Conservation (phyloP, 2,113 vertebrate genomes). For the Nibea albiflora region DNA sequence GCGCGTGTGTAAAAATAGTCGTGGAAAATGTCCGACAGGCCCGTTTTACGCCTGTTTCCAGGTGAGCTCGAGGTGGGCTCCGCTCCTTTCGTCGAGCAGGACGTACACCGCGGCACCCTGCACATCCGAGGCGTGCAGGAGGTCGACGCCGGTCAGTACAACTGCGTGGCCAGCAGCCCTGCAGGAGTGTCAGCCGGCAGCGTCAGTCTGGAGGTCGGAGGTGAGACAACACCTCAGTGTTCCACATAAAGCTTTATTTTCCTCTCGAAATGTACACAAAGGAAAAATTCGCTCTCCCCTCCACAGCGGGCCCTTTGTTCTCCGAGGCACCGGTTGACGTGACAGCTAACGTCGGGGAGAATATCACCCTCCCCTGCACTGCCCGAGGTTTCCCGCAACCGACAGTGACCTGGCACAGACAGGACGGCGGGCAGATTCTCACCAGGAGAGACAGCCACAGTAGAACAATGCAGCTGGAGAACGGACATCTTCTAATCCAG, state of each 20-base stretch:
- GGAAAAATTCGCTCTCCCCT: constrained; percentile 25
- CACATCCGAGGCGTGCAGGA: constrained; percentile 83
- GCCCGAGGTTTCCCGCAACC: constrained; percentile 85
- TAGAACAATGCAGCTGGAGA: constrained; percentile 71
- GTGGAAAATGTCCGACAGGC: not conserved
- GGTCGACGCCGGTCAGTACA: constrained; percentile 87
- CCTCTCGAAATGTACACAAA: constrained; percentile 22
- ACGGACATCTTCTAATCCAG: constrained; percentile 86
- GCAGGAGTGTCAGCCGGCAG: constrained; percentile 77
- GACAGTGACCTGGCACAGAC: constrained; percentile 83
- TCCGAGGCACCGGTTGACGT: constrained; percentile 79
- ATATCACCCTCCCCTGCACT: constrained; percentile 82
- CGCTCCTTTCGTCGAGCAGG: constrained; percentile 77
- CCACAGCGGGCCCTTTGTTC: constrained; percentile 87
- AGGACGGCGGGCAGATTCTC: constrained; percentile 78
- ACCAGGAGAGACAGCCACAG: constrained; percentile 32
- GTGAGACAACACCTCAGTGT: constrained; percentile 80
- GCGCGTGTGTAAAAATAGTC: not conserved
- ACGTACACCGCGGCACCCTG: constrained; percentile 76
- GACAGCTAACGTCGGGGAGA: constrained; percentile 81
- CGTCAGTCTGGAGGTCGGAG: constrained; percentile 87
- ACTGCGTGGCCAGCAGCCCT: constrained; percentile 86
- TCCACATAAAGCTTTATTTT: constrained; percentile 22
- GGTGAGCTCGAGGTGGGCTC: constrained; percentile 84
- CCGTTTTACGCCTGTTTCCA: constrained; percentile 64